These are phyloP conservation scores for Nemopilema nomurai DNA, from an alignment of 30 jellyfish, hydroid and myxozoan genomes.

Conservation along the genomic window DNA sequence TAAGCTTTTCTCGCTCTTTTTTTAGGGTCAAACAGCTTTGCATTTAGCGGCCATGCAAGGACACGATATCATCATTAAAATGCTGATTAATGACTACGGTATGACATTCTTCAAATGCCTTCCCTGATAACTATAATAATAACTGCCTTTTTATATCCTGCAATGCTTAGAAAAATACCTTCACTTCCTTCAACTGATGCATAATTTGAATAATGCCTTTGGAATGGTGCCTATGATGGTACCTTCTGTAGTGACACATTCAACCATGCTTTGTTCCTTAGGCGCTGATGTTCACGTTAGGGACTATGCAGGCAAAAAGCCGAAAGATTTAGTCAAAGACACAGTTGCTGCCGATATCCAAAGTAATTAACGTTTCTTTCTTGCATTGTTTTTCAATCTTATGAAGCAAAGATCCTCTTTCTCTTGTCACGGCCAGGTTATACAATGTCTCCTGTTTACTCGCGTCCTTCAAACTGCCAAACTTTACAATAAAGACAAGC, in stretches of 20 bases:
- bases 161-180: not conserved
- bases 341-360: constrained; percentile 85
- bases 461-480: too few relatives aligned
- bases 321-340: constrained; percentile 91
- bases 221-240: too few relatives aligned
- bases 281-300: constrained; percentile 82
- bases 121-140: constrained; percentile 1
- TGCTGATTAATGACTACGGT: constrained; percentile 82
- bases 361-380: constrained; percentile 33
- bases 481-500: too few relatives aligned
- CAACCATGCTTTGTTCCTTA: not conserved
- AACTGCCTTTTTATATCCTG: not conserved
- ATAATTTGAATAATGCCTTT: too few relatives aligned
- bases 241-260: too few relatives aligned
- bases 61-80: constrained; percentile 65
- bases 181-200: too few relatives aligned
- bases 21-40: constrained; percentile 92
- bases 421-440: not conserved
- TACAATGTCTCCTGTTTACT: not conserved
- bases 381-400: not conserved
- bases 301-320: constrained; percentile 91
- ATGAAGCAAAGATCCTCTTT: not conserved
- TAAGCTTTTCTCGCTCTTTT: not conserved
- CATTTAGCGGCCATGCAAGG: constrained; percentile 97
- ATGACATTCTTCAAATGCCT: not conserved